A percentile compares a stretch with the other conserved stretches of the same genome.
These are phyloP conservation scores for Lampris megalopsis DNA, from an alignment of 2,113 vertebrate genomes.

Conservation along the genomic window DNA sequence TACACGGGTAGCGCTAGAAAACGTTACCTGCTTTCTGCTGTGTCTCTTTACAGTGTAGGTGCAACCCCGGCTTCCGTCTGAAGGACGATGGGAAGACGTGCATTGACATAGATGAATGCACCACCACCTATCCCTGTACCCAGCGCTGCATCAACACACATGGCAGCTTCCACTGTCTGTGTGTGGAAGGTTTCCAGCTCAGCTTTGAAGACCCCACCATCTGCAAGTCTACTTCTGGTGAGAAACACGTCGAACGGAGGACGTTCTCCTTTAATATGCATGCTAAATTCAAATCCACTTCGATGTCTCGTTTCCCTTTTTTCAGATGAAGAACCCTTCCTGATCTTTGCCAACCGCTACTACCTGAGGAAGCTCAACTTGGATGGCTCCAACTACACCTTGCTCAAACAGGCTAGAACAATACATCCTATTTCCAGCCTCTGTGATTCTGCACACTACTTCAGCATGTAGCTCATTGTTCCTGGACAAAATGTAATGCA, in stretches of 20 bases:
- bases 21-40: conserved; percentile 42
- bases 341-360: conserved; percentile 99
- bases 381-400: conserved; percentile 94
- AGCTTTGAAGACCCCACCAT: conserved; percentile 88
- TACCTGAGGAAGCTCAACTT: conserved; percentile 97
- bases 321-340: conserved; percentile 93
- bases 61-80: conserved; percentile 92
- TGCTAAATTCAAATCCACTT: conserved; percentile 34
- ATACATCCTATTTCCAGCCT: background rate
- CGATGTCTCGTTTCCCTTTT: conserved; percentile 7
- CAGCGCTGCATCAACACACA: conserved; percentile 95
- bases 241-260: conserved; percentile 41
- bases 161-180: conserved; percentile 96
- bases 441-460: background rate
- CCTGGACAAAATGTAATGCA: conserved; percentile 20
- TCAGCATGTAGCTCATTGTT: background rate
- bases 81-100: conserved; percentile 96
- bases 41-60: conserved; percentile 88
- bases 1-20: background rate
- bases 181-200: conserved; percentile 89
- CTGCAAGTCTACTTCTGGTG: conserved; percentile 95
- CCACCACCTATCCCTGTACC: conserved; percentile 94
- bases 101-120: conserved; percentile 93
- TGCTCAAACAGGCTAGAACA: conserved; percentile 92
- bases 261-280: background rate